Evolutionary conservation across 2,113 vertebrate genomes (phyloP).

Genomic region (Clupea harengus): DNA sequence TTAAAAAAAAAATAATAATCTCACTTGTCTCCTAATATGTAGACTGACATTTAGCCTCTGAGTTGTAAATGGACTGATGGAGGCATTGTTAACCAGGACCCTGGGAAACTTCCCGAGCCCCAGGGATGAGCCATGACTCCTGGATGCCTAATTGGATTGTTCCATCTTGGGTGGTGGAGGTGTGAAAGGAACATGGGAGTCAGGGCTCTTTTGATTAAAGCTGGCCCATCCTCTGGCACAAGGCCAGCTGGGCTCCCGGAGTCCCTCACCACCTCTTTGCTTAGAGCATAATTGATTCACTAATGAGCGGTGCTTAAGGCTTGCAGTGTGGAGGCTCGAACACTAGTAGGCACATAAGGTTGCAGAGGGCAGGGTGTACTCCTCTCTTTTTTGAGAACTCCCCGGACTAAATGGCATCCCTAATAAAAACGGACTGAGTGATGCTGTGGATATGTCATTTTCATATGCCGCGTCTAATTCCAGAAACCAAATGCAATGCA

Average conservation of each 20-base stretch:
- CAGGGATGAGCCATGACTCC: background rate
- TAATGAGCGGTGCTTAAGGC: slow-evolving; percentile 1
- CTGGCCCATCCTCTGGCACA: slow-evolving; percentile 16
- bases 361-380: background rate
- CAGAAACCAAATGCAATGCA: background rate
- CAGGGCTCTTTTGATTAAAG: slow-evolving; percentile 34
- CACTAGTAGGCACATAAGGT: background rate
- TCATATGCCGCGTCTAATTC: background rate
- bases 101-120: background rate
- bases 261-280: background rate
- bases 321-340: background rate
- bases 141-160: slow-evolving; percentile 33
- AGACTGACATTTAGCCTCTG: background rate
- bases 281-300: background rate
- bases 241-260: background rate
- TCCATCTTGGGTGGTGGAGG: slow-evolving; percentile 16
- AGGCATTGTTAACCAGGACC: slow-evolving; percentile 9
- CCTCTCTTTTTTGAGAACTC: background rate
- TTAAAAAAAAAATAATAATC: background rate
- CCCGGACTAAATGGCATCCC: background rate
- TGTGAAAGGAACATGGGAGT: background rate
- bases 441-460: background rate
- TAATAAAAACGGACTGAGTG: background rate
- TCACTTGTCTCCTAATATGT: background rate
- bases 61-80: background rate